Conservation (phyloP, 2,113 vertebrate species). For the Hystrix brachyura region DNA sequence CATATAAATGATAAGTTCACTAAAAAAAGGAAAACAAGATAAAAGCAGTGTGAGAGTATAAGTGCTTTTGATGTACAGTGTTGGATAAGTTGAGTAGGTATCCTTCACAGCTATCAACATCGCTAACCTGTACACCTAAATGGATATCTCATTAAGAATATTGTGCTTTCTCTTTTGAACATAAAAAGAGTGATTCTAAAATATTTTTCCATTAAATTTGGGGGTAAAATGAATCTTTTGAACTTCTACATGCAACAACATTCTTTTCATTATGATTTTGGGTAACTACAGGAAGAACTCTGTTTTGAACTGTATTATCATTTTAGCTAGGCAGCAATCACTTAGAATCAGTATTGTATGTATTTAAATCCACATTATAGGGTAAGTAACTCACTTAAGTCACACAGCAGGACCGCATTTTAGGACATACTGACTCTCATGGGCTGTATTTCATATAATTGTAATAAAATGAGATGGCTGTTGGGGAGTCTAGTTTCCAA, state of each 20-base stretch:
- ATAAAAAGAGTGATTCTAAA: neutral
- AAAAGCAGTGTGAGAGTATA: neutral
- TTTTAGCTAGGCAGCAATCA: neutral
- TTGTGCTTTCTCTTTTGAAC: conserved; percentile 28
- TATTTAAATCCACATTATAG: neutral
- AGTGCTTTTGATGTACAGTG: neutral
- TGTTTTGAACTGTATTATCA: neutral
- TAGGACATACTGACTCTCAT: neutral
- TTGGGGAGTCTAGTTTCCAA: neutral
- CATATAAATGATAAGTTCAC: neutral
- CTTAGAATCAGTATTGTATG: neutral
- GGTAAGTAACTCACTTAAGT: neutral
- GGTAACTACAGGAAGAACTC: neutral
- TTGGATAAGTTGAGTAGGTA: neutral
- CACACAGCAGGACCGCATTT: neutral
- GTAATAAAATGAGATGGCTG: neutral
- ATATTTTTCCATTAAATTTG: neutral
- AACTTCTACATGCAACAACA: conserved; percentile 14
- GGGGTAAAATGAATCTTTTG: neutral
- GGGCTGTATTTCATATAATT: neutral
- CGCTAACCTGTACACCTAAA: neutral
- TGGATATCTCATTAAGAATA: neutral
- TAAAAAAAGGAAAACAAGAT: neutral
- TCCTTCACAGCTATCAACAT: neutral
- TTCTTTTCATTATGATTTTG: neutral